These are phyloP conservation scores for Trichonephila clavipes DNA, from an alignment of 1,140 invertebrate genomes.

Conservation along the genomic window DNA sequence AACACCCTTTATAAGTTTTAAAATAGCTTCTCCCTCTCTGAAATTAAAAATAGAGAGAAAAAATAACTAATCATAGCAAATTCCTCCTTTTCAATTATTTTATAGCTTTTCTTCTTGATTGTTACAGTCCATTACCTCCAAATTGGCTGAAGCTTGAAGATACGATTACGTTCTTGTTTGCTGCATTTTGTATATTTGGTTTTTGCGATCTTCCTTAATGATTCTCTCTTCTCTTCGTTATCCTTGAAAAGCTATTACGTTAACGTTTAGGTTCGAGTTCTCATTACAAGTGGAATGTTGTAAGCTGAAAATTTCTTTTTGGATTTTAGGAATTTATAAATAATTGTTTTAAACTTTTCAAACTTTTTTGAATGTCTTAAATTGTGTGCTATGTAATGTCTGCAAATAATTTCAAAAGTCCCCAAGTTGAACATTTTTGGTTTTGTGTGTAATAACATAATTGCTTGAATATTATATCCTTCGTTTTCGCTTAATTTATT, in stretches of 20 bases:
- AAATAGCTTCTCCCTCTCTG: background rate
- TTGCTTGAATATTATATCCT: too few species aligned
- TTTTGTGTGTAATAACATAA: too few species aligned
- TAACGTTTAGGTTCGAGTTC: background rate
- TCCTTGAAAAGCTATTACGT: background rate
- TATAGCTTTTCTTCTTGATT: background rate
- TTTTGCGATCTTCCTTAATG: background rate
- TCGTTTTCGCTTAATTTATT: too few species aligned
- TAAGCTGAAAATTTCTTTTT: too few species aligned
- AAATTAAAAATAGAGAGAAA: background rate
- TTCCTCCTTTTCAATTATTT: background rate
- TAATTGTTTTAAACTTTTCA: too few species aligned
- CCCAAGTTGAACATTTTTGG: too few species aligned
- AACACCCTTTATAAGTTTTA: too few species aligned
- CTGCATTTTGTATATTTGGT: background rate
- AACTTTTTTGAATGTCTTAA: too few species aligned
- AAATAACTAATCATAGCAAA: background rate
- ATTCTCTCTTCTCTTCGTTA: background rate
- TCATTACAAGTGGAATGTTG: too few species aligned
- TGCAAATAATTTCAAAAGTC: too few species aligned
- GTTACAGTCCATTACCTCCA: background rate
- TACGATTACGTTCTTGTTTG: background rate
- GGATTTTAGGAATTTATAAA: too few species aligned
- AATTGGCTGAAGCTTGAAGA: background rate
- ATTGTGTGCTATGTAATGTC: too few species aligned